Base-by-base conservation (phyloP, 37 sponge, comb jelly and placozoan genomes). In the Hormiphora californensis region DNA sequence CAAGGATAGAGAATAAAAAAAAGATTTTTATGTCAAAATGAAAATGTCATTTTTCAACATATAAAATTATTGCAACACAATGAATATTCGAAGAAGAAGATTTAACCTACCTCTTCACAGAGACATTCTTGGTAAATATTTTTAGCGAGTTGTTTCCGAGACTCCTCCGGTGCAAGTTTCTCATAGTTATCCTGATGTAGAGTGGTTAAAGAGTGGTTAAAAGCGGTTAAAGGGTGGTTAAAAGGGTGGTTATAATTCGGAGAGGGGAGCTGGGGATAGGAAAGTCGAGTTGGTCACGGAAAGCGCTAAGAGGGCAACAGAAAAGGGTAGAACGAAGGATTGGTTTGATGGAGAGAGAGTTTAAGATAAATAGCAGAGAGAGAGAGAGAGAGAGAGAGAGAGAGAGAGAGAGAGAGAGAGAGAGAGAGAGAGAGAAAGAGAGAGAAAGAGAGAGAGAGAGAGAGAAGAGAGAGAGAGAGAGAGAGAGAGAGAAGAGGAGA, bases 101-200 rank as follows among this genome's bases (percentile, higher is more conserved):
- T n/a, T n/a, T n/a, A n/a, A n/a, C 89, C 54, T 23, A 91, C 92
- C 73, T 81, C 88, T 22, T 85, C 49, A 5, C 87, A 54, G n/a
- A 96, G 54, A 81, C 89, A 96, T 19, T 94, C 89, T 27, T 87
- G 69, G 87, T 88, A 96, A 0, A 94, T 87, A 22, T 88, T 87
- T 55, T 86, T 69, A 30, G 93, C 92, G 5, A 88, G 35, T 41
- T 68, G 55, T 0, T 39, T 19, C 37, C 81, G 73, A 43, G 92
- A 92, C 54, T 91, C 94, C 31, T 92, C 94, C 27, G 81, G 81
- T 5, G 87, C 90, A 21, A 92, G 67, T 8, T 91, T 55, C 43
- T 88, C 78, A 21, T 90, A 87, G 54, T 89, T 87, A 0, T 93
- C 92, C 69, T 53, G 67, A 68, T n/a, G 40, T 30, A 69, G 35